Base-by-base conservation (phyloP, 2,797 vertebrate species). In the Mormyrops boulengeri region DNA sequence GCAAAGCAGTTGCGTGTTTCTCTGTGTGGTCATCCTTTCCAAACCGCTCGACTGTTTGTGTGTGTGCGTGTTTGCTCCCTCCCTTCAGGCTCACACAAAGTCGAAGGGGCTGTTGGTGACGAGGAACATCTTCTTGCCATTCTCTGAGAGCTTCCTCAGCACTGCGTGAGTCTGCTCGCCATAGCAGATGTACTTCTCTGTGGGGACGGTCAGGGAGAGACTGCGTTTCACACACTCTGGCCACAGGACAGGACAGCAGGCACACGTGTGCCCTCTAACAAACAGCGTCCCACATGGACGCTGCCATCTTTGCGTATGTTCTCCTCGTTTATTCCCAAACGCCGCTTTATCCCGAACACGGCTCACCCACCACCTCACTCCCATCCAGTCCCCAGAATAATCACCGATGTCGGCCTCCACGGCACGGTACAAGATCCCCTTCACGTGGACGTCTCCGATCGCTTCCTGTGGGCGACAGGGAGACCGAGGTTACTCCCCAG, bases 101-200 rank as follows among this genome's bases (percentile, higher is more conserved):
- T 99, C 98, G 89, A 98, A 97, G 22, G 99, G 99, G 94, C 99
- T 99, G 69, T 99, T 99, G 91, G 99, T 99, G 92, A 99, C 98
- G 89, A 99, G 97, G 93, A 99, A 99, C 97, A 99, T 98, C 95
- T 99, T 99, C 96, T 99, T 99, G 89, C 97, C 98, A 0, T 96
- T 96, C 90, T 97, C 96, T 53, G 97, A 96, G 92, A 99, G 95
- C 92, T 99, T 99, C 92, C 96, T 97, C 93, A 99, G 91, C 91
- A 99, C 98, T 0, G 98, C 98, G 0, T 97, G 97, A 17, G 98
- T 99, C 92, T 99, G 97, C 90, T 99, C 98, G 0, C 97, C 97
- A 0, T 99, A 99, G 94, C 98, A 98, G 95, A 99, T 97, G 89
- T 98, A 99, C 92, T 98, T 98, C 57, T 96, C 99, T 99, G 92